Conservation (phyloP, 2,888 invertebrate species). For the Megamerina dolium region DNA sequence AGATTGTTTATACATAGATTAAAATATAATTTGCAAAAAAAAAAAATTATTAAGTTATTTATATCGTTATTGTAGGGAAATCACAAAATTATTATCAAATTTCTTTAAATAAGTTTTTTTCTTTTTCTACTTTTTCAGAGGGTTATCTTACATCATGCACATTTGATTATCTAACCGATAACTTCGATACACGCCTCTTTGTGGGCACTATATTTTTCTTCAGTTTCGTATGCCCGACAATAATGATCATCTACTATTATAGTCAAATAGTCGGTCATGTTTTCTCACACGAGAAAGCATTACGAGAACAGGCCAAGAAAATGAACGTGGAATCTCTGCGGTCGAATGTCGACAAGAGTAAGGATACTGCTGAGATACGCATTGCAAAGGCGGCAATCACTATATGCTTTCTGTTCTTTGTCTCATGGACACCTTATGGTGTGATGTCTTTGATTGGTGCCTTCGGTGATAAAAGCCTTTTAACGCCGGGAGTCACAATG, state of each 20-base stretch:
- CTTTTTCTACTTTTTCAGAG: slow-evolving; percentile 54
- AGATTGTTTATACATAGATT: too few relatives aligned
- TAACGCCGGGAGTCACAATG: slow-evolving; percentile 74
- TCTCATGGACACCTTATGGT: slow-evolving; percentile 89
- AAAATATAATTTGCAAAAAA: too few relatives aligned
- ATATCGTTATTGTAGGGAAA: too few relatives aligned
- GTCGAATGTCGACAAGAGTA: slow-evolving; percentile 59
- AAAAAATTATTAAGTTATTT: too few relatives aligned
- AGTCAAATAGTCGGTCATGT: slow-evolving; percentile 81
- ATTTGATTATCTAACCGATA: slow-evolving; percentile 75
- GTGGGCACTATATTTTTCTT: slow-evolving; percentile 70
- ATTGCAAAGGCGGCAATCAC: slow-evolving; percentile 86
- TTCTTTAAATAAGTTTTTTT: too few relatives aligned
- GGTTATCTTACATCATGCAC: slow-evolving; percentile 83
- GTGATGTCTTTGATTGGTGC: slow-evolving; percentile 75
- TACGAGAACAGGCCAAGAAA: slow-evolving; percentile 76
- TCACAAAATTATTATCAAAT: too few relatives aligned
- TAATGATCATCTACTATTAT: slow-evolving; percentile 74
- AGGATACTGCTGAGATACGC: slow-evolving; percentile 70
- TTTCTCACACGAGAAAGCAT: slow-evolving; percentile 76
- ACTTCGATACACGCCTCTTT: slow-evolving; percentile 72
- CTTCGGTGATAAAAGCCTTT: slow-evolving; percentile 64
- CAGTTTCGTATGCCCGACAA: slow-evolving; percentile 72
- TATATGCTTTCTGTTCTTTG: slow-evolving; percentile 75
- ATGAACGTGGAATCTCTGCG: slow-evolving; percentile 85